Percentiles rank a stretch among this genome's conserved stretches.
phyloP scores from a whole-genome alignment of 2,797 vertebrate genomes.

The Numenius phaeopus region DNA sequence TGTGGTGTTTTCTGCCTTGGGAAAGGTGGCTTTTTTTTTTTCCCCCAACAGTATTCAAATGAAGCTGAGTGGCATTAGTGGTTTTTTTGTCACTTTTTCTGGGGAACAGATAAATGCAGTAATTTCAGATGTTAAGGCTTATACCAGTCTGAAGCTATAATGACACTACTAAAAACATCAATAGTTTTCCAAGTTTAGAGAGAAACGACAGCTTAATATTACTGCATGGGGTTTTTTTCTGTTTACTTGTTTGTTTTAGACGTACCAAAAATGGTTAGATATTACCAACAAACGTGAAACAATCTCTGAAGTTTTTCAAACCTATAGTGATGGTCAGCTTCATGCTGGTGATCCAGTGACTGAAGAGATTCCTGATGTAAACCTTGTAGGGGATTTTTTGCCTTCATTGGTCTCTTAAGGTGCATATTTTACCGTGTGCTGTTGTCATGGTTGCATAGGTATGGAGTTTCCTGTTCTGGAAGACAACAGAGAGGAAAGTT shows the following conservation, averaged over 20 bases:
- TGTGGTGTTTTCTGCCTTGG: not conserved
- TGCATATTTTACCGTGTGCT: constrained; percentile 3
- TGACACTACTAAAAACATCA: not conserved
- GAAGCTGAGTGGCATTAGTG: not conserved
- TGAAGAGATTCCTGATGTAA: not conserved
- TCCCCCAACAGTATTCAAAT: not conserved
- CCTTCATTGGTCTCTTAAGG: not conserved
- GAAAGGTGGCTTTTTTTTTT: not conserved
- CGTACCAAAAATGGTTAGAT: not conserved
- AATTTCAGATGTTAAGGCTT: not conserved
- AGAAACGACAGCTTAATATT: not conserved
- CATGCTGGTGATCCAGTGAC: not conserved
- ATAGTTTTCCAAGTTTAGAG: not conserved
- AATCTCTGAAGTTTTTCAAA: not conserved
- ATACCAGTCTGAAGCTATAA: not conserved
- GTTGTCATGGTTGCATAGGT: constrained; percentile 43
- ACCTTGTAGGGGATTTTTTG: not conserved
- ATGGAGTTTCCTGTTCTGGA: not conserved
- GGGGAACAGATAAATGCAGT: not conserved
- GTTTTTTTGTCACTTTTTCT: not conserved
- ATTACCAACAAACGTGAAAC: not conserved
- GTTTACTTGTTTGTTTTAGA: not conserved
- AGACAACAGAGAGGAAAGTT: not conserved
- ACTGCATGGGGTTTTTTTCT: rapidly evolving
- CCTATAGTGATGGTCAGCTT: not conserved